Evolutionary conservation across 2,113 vertebrate genomes (phyloP).

Genomic region (Excalfactoria chinensis): DNA sequence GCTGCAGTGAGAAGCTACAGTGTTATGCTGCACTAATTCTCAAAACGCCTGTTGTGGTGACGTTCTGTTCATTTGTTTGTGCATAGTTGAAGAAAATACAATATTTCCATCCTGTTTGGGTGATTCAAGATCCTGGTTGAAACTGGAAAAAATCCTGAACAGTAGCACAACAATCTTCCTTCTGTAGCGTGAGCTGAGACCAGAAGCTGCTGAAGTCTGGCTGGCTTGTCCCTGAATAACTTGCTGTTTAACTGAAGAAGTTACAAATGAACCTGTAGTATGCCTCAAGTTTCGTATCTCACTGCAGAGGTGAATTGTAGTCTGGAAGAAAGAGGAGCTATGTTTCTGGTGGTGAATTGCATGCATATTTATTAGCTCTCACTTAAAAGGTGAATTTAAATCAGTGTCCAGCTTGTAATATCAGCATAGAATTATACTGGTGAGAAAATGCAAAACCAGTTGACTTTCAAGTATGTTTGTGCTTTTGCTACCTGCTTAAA

Average conservation of each 20-base stretch:
- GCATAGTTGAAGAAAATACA: neutral
- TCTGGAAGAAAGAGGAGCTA: neutral
- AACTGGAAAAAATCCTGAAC: neutral
- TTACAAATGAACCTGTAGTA: neutral
- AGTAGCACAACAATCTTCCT: neutral
- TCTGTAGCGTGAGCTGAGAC: neutral
- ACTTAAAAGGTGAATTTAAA: slow-evolving; percentile 12
- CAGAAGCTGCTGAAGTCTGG: neutral
- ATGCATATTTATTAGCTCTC: slow-evolving; percentile 15
- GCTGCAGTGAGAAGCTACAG: neutral
- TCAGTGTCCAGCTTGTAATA: neutral
- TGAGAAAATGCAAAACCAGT: neutral
- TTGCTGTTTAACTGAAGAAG: slow-evolving; percentile 16
- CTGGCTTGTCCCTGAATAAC: slow-evolving; percentile 15
- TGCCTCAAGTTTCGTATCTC: neutral
- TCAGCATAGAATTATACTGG: neutral
- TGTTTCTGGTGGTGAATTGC: neutral
- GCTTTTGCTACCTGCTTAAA: neutral
- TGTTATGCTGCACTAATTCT: neutral
- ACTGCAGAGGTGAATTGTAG: neutral
- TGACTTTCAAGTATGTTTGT: neutral
- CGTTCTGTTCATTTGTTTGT: neutral
- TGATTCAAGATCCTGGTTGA: neutral
- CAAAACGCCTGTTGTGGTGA: neutral
- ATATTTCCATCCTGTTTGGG: neutral